phyloP scores from a whole-genome alignment of 2,888 invertebrate genomes.

The Drosophila neotestacea region DNA sequence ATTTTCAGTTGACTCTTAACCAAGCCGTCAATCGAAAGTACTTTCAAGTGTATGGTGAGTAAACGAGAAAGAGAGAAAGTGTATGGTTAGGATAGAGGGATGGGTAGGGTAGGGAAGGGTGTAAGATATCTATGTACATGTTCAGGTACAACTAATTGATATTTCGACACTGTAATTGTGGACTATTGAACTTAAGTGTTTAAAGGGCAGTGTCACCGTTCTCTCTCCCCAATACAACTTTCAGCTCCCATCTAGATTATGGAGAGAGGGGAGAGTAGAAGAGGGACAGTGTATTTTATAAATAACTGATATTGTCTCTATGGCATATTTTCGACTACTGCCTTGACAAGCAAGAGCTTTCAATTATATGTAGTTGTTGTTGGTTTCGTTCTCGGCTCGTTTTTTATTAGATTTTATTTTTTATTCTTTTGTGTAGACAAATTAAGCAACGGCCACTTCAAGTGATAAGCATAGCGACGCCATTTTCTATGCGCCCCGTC shows the following conservation, averaged over 20 bases:
- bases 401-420: slow-evolving; percentile 16
- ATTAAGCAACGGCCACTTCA: slow-evolving; percentile 66
- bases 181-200: slow-evolving; percentile 26
- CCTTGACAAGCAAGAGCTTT: slow-evolving; percentile 16
- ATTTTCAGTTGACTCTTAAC: slow-evolving; percentile 51
- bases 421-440: slow-evolving; percentile 36
- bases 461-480: slow-evolving; percentile 72
- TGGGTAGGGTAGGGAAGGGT: background rate
- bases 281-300: slow-evolving; percentile 8
- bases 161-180: slow-evolving; percentile 20
- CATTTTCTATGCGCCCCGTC: slow-evolving; percentile 52
- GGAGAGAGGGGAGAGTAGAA: too few relatives aligned
- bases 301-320: slow-evolving; percentile 22
- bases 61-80: background rate
- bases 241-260: too few relatives aligned
- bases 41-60: background rate
- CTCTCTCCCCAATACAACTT: background rate
- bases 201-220: slow-evolving; percentile 3
- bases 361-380: slow-evolving; percentile 3
- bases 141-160: slow-evolving; percentile 46
- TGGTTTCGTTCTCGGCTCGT: slow-evolving; percentile 5
- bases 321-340: slow-evolving; percentile 17
- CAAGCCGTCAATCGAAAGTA: slow-evolving; percentile 28
- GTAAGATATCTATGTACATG: slow-evolving; percentile 6
- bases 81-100: background rate